A percentile compares a stretch with the other conserved stretches of the same genome.
These are phyloP conservation scores for Acholoe squamosa DNA, from an alignment of 2,888 invertebrate species.

Conservation along the genomic window DNA sequence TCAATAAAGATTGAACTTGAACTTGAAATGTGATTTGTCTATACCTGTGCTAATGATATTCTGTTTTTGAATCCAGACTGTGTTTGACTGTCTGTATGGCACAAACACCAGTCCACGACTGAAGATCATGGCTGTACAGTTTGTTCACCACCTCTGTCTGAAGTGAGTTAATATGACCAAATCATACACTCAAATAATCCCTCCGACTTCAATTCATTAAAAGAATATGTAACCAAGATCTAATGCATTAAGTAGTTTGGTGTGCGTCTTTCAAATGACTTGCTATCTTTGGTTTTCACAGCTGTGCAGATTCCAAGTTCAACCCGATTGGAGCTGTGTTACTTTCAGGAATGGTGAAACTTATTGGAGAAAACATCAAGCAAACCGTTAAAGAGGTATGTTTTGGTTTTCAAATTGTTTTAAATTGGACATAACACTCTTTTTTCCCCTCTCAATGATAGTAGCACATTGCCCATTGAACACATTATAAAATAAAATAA, in stretches of 20 bases:
- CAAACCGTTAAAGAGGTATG: constrained; percentile 71
- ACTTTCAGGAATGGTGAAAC: constrained; percentile 88
- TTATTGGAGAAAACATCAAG: constrained; percentile 86
- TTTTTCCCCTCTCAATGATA: too few species aligned
- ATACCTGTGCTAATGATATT: neutral
- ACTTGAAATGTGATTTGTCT: too few species aligned
- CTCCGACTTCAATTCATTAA: too few species aligned
- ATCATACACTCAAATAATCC: neutral
- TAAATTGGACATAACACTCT: too few species aligned
- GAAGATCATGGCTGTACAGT: constrained; percentile 91
- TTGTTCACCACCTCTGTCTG: constrained; percentile 91
- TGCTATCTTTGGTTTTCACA: constrained; percentile 74
- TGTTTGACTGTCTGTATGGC: constrained; percentile 94
- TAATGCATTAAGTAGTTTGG: too few species aligned
- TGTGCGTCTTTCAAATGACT: too few species aligned
- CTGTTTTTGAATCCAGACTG: constrained; percentile 85
- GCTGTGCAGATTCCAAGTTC: constrained; percentile 86
- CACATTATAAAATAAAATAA: too few species aligned
- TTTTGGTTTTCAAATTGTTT: too few species aligned
- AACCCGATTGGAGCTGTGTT: constrained; percentile 89
- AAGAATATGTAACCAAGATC: too few species aligned
- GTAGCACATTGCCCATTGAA: neutral
- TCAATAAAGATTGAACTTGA: too few species aligned
- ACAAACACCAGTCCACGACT: constrained; percentile 92
- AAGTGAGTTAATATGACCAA: constrained; percentile 86